A percentile compares a stretch with the other conserved stretches of the same genome.
These are phyloP conservation scores for Caenorhabditis zanzibari DNA, from an alignment of 2,888 invertebrate species.

Conservation along the genomic window DNA sequence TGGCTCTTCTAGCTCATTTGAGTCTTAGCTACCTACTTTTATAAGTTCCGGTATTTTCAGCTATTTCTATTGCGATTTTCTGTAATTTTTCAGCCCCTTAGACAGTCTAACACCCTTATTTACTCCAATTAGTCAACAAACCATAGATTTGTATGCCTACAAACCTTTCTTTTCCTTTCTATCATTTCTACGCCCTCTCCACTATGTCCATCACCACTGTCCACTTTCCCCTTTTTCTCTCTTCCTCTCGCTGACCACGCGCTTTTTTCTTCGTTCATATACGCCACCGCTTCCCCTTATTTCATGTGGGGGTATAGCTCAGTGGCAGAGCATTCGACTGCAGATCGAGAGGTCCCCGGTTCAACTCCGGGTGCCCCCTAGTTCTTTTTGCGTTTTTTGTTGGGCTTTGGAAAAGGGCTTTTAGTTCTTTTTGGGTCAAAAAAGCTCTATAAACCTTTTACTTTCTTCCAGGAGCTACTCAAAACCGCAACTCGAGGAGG, in stretches of 20 bases:
- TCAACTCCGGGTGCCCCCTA: slow-evolving; percentile 61
- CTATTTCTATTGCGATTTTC: too few species aligned
- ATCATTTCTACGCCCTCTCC: too few species aligned
- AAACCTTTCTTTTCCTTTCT: not conserved
- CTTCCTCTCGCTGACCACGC: not conserved
- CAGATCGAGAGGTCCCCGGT: slow-evolving; percentile 83
- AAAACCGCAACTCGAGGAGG: slow-evolving; percentile 59
- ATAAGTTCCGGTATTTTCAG: too few species aligned
- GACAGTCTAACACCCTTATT: too few species aligned
- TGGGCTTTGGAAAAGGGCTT: not conserved
- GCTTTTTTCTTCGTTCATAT: not conserved
- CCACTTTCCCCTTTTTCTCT: not conserved
- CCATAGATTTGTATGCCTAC: too few species aligned
- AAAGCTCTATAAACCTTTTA: too few species aligned
- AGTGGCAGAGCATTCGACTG: slow-evolving; percentile 83
- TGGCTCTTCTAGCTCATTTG: too few species aligned
- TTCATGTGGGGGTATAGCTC: slow-evolving; percentile 80
- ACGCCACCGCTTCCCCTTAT: not conserved
- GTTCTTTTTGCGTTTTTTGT: slow-evolving; percentile 24
- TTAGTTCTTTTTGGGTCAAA: not conserved
- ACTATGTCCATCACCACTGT: slow-evolving; percentile 5
- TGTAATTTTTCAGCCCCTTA: too few species aligned
- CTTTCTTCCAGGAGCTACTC: slow-evolving; percentile 48
- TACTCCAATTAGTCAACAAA: not conserved
- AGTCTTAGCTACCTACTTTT: too few species aligned